Percentiles rank a stretch among this genome's conserved stretches.
These are phyloP conservation scores for Mus pahari DNA, from an alignment of 2,113 vertebrate species.

Conservation along the genomic window DNA sequence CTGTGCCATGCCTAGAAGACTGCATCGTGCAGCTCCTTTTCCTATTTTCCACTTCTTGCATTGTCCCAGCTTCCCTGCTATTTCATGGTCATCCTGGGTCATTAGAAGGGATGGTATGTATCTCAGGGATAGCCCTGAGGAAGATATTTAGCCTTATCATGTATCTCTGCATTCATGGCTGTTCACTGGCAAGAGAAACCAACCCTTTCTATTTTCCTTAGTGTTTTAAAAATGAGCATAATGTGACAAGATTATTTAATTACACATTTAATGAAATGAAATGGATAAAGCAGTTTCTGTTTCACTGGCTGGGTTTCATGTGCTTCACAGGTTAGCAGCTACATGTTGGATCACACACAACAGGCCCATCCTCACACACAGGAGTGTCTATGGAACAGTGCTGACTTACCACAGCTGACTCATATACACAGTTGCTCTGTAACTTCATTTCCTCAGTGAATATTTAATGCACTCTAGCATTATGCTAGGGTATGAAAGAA, in stretches of 20 bases:
- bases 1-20: background rate
- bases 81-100: too few relatives aligned
- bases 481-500: background rate
- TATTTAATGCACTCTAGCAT: background rate
- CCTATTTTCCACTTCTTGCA: background rate
- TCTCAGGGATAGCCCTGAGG: too few relatives aligned
- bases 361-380: background rate
- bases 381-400: background rate
- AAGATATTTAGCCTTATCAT: background rate
- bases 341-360: background rate
- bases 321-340: background rate
- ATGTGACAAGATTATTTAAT: background rate
- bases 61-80: too few relatives aligned
- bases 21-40: background rate
- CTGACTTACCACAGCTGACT: background rate
- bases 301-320: background rate
- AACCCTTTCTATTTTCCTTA: background rate
- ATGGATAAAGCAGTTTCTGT: background rate
- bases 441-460: constrained; percentile 35
- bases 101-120: too few relatives aligned
- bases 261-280: constrained; percentile 30
- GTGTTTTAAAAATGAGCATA: background rate
- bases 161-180: background rate
- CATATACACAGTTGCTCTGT: constrained; percentile 17
- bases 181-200: background rate